Base-by-base conservation (phyloP, 2,888 invertebrate species). In the Ceratothoa steindachneri region DNA sequence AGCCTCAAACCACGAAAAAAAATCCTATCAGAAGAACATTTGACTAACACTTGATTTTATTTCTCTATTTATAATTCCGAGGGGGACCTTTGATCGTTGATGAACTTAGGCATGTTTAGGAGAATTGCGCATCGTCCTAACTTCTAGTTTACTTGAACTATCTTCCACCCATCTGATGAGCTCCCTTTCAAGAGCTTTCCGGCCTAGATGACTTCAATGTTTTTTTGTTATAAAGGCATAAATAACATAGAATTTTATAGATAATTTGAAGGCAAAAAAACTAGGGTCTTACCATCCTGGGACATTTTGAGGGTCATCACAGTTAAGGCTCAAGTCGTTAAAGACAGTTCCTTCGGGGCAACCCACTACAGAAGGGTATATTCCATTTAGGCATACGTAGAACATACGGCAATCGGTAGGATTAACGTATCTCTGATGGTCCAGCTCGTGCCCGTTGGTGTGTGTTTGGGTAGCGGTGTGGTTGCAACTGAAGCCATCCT, bases 401-500 rank as follows among this genome's bases (percentile, higher is more conserved):
- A 80, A 81, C 70, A 51, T 67, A 7, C 80, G 72, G 77, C 81
- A 81, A 69, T 81, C 80, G 19, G 55, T 68, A n/a, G 73, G 72
- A 69, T 81, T 71, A 24, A 93, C 87, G 85, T 89, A 94, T 84
- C 92, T 93, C 30, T 93, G 93, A 86, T 94, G 93, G 31, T 92
- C 89, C 3, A 92, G 89, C 12, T 87, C 84, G 84, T 90, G 91
- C 31, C 93, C 93, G 81, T 88, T 88, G 28, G 87, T 84, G 83
- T 92, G 91, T 0, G 88, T 86, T 77, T 87, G 87, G 55, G 77
- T 74, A n/a, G n/a, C n/a, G 65, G 9, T 19, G 66, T 87, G 86
- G 81, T 94, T 94, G 85, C 95, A 95, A 82, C 89, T 88, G 84
- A 94, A 95, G 65, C 94, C 94, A 82, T 93, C 93, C 15, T 65